Percentiles rank a stretch among this genome's conserved stretches.
Evolutionary conservation across 2,113 vertebrate genomes (phyloP).

Genomic region (Xiphias gladius): DNA sequence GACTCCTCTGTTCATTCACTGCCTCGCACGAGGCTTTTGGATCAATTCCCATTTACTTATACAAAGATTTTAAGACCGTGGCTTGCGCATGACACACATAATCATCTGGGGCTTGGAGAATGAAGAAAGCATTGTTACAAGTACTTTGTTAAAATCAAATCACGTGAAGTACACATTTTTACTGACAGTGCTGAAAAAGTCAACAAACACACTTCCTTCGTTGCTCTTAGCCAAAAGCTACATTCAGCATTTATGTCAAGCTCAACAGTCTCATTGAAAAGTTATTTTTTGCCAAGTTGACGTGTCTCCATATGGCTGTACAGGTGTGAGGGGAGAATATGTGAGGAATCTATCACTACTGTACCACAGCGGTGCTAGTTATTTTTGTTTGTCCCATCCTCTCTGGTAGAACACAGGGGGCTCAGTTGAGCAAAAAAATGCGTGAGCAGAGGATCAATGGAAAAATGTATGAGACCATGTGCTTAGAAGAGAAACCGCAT

Average conservation of each 20-base stretch:
- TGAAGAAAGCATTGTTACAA: background rate
- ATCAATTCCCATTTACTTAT: conserved; percentile 50
- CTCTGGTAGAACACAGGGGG: conserved; percentile 59
- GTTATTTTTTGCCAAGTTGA: conserved; percentile 69
- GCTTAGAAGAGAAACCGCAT: conserved; percentile 55
- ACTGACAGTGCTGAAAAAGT: background rate
- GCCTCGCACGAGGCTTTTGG: conserved; percentile 56
- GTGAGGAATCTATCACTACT: conserved; percentile 69
- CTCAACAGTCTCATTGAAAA: conserved; percentile 54
- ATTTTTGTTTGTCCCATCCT: conserved; percentile 72
- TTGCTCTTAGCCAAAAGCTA: conserved; percentile 24
- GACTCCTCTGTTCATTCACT: conserved; percentile 45
- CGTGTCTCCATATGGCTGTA: conserved; percentile 73
- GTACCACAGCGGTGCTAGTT: conserved; percentile 51
- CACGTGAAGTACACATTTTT: conserved; percentile 1
- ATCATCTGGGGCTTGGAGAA: background rate
- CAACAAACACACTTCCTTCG: background rate
- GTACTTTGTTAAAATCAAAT: background rate
- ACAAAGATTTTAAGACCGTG: background rate
- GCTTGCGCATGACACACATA: background rate
- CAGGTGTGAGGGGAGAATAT: conserved; percentile 74
- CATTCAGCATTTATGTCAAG: conserved; percentile 30
- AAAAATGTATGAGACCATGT: conserved; percentile 47
- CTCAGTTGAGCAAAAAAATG: conserved; percentile 54
- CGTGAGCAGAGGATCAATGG: conserved; percentile 64